Evolutionary conservation across 2,888 invertebrate species (phyloP).

Genomic region (Leucozona laternaria): DNA sequence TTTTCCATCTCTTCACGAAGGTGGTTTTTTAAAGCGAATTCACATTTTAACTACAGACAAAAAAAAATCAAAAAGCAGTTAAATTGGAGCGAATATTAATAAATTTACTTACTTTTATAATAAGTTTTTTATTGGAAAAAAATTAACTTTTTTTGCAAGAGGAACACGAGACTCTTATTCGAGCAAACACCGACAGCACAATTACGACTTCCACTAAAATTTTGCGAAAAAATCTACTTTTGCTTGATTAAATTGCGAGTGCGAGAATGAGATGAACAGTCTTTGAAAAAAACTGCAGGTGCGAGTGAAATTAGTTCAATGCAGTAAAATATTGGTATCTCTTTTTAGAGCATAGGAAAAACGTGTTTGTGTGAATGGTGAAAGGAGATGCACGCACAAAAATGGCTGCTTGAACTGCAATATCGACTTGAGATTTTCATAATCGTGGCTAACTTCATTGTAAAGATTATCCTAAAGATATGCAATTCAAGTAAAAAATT

Average conservation of each 20-base stretch:
- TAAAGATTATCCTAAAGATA: background rate
- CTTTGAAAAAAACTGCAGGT: slow-evolving; percentile 11
- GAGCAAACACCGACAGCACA: slow-evolving; percentile 69
- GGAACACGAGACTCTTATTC: slow-evolving; percentile 70
- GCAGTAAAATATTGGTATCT: slow-evolving; percentile 47
- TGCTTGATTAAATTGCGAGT: slow-evolving; percentile 20
- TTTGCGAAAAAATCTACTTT: slow-evolving; percentile 56
- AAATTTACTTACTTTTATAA: slow-evolving; percentile 68
- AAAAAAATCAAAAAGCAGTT: background rate
- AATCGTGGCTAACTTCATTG: slow-evolving; percentile 36
- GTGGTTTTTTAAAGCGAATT: slow-evolving; percentile 16
- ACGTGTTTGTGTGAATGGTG: slow-evolving; percentile 13
- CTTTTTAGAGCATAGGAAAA: slow-evolving; percentile 14
- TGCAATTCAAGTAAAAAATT: background rate
- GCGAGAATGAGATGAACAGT: slow-evolving; percentile 21
- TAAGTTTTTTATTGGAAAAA: slow-evolving; percentile 49
- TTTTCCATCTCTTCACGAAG: slow-evolving; percentile 4
- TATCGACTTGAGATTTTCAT: background rate
- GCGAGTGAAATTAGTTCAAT: slow-evolving; percentile 50
- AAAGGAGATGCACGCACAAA: slow-evolving; percentile 38
- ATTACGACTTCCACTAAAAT: slow-evolving; percentile 61
- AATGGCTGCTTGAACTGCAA: slow-evolving; percentile 32
- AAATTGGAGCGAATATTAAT: slow-evolving; percentile 12
- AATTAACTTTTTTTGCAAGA: slow-evolving; percentile 52
- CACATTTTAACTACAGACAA: background rate